phyloP scores from a whole-genome alignment of 1,140 invertebrate genomes.

The Drosophila pachea region DNA sequence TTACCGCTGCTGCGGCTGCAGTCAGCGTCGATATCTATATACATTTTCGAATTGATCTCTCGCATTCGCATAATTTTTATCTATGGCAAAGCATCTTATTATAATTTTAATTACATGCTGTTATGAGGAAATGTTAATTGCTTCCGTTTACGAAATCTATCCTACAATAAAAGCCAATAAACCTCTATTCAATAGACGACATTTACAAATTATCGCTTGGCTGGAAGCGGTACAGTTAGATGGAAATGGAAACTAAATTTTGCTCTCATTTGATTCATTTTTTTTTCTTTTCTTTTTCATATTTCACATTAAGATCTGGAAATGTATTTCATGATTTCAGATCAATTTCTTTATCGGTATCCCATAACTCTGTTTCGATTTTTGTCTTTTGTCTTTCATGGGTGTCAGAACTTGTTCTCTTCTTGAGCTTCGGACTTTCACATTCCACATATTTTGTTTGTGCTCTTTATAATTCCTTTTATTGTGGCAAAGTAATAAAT shows the following conservation, averaged over 20 bases:
- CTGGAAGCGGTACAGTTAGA: neutral
- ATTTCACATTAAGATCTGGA: too few species aligned
- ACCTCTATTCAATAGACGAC: conserved; percentile 13
- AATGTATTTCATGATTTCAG: too few species aligned
- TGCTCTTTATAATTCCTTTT: neutral
- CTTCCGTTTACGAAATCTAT: conserved; percentile 71
- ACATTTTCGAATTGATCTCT: conserved; percentile 46
- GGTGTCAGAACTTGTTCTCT: too few species aligned
- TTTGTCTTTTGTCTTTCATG: too few species aligned
- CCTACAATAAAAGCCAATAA: conserved; percentile 12
- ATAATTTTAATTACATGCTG: conserved; percentile 76
- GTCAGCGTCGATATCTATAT: conserved; percentile 40
- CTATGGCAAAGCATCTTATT: conserved; percentile 70
- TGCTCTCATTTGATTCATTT: too few species aligned
- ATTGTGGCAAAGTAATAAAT: conserved; percentile 11
- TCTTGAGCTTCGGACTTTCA: neutral
- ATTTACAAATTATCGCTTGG: conserved; percentile 5
- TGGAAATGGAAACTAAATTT: neutral
- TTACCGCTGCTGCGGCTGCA: conserved; percentile 35
- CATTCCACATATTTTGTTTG: neutral
- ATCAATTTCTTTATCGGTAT: too few species aligned
- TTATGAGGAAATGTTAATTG: conserved; percentile 72
- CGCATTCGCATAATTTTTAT: conserved; percentile 55
- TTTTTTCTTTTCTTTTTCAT: too few species aligned
- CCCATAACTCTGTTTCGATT: too few species aligned